Conservation (phyloP, 2,888 invertebrate genomes). For the Callosobruchus maculatus region DNA sequence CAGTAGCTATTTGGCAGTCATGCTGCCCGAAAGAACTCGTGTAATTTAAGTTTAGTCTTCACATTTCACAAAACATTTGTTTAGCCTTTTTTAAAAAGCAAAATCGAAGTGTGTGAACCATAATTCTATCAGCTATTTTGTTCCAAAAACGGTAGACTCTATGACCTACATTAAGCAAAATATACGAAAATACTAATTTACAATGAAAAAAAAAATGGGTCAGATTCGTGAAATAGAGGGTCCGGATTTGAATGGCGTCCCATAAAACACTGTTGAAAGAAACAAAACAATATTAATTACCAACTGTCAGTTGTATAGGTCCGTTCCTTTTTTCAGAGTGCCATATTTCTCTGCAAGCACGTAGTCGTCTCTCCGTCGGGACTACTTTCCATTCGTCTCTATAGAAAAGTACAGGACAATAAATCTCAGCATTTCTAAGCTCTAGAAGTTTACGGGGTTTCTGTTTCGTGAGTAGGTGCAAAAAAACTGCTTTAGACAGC, state of each 20-base stretch:
- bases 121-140: too few species aligned
- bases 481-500: too few species aligned
- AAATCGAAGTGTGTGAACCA: too few species aligned
- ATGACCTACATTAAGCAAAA: neutral
- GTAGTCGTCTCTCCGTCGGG: neutral
- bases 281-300: constrained; percentile 4
- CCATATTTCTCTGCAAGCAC: neutral
- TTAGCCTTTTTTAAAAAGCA: too few species aligned
- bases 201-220: neutral
- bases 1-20: too few species aligned
- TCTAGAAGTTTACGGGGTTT: neutral
- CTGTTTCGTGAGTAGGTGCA: too few species aligned
- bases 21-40: too few species aligned
- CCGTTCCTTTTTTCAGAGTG: neutral
- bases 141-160: too few species aligned
- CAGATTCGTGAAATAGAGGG: neutral
- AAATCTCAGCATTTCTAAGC: neutral
- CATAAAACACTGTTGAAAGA: neutral
- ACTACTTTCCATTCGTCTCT: neutral
- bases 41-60: too few species aligned
- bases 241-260: neutral
- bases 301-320: neutral
- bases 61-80: too few species aligned
- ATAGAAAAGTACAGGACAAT: neutral
- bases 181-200: neutral